A percentile compares a stretch with the other conserved stretches of the same genome.
Evolutionary conservation across 2,888 invertebrate species (phyloP).

Genomic region (Aleiodes leptofemur): DNA sequence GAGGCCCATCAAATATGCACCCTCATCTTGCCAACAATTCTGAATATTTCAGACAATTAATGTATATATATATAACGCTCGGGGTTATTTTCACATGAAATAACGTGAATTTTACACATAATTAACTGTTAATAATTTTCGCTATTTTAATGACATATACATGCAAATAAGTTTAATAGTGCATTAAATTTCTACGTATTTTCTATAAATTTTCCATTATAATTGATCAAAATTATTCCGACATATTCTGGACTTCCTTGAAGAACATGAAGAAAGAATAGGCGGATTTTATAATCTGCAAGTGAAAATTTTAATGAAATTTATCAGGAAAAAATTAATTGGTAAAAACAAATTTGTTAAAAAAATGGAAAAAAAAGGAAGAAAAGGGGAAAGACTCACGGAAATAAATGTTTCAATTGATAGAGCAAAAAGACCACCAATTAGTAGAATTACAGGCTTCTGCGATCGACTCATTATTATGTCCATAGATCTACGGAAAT

Average conservation of each 20-base stretch:
- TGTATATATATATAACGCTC: neutral
- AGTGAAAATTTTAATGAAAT: neutral
- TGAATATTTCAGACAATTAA: neutral
- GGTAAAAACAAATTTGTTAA: neutral
- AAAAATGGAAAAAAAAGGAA: neutral
- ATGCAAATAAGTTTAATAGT: constrained; percentile 11
- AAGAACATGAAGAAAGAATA: constrained; percentile 47
- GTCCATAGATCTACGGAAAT: constrained; percentile 33
- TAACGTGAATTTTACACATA: constrained; percentile 1
- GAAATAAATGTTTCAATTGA: constrained; percentile 43
- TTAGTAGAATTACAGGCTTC: constrained; percentile 39
- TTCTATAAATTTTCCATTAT: neutral
- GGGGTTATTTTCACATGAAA: neutral
- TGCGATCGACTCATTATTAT: constrained; percentile 43
- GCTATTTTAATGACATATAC: constrained; percentile 6
- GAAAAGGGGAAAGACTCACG: constrained; percentile 21
- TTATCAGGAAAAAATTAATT: neutral
- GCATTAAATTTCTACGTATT: constrained; percentile 11
- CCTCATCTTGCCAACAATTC: constrained; percentile 5
- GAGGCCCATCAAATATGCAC: constrained; percentile 4
- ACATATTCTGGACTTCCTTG: constrained; percentile 26
- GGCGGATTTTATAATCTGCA: constrained; percentile 42
- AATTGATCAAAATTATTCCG: neutral
- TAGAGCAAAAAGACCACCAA: constrained; percentile 42
- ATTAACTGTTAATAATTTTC: constrained; percentile 5